Conservation (phyloP, 2,113 vertebrate genomes). For the Hippocampus abdominalis region DNA sequence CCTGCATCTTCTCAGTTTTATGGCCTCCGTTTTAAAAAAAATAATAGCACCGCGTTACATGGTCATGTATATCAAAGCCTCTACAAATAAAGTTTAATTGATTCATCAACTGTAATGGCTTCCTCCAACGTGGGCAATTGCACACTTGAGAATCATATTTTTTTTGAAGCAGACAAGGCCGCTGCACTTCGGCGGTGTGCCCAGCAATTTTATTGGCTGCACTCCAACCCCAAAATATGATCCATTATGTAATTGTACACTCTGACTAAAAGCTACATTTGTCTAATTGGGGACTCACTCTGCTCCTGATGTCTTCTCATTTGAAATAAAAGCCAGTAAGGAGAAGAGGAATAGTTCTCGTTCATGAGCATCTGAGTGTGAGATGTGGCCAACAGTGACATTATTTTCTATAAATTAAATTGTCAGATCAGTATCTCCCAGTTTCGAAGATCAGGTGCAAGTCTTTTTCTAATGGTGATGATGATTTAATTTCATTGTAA, state of each 20-base stretch:
- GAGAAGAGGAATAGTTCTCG: background rate
- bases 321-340: constrained; percentile 11
- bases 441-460: too few species aligned
- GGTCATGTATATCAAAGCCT: too few species aligned
- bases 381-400: too few species aligned
- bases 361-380: too few species aligned
- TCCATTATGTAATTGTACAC: constrained; percentile 62
- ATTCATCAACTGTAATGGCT: background rate
- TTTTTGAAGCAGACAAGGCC: constrained; percentile 13
- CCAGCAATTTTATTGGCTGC: constrained; percentile 39
- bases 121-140: background rate
- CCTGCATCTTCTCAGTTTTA: too few species aligned
- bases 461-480: too few species aligned
- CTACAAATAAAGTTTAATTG: too few species aligned
- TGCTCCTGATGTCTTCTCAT: constrained; percentile 36
- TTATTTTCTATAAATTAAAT: constrained; percentile 10
- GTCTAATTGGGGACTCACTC: constrained; percentile 49
- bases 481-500: background rate
- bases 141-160: constrained; percentile 32
- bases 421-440: too few species aligned
- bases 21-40: too few species aligned
- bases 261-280: constrained; percentile 66
- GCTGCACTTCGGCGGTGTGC: constrained; percentile 34
- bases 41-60: too few species aligned
- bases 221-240: constrained; percentile 27